Evolutionary conservation across 2,888 invertebrate species (phyloP).

Genomic region (Calameuta pallipes): DNA sequence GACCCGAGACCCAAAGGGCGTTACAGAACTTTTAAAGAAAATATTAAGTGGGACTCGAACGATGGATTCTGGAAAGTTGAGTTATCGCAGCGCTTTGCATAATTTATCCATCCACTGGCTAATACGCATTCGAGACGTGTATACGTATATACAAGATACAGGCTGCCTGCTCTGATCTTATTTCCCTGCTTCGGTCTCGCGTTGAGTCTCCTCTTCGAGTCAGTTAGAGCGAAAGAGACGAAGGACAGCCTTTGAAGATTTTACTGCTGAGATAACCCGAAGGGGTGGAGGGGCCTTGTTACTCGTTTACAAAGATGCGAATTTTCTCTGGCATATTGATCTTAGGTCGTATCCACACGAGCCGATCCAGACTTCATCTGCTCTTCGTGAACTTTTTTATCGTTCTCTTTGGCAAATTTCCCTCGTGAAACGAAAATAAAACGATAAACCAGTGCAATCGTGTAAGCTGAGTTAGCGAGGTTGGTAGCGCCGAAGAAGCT

Average conservation of each 20-base stretch:
- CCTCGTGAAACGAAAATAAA: too few relatives aligned
- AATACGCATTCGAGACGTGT: too few relatives aligned
- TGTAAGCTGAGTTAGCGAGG: too few relatives aligned
- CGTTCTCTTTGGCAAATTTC: too few relatives aligned
- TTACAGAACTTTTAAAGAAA: constrained; percentile 41
- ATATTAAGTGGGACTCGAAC: constrained; percentile 37
- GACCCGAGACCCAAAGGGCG: constrained; percentile 10
- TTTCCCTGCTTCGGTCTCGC: constrained; percentile 5
- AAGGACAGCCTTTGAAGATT: not conserved
- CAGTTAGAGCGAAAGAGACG: not conserved
- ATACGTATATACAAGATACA: too few relatives aligned
- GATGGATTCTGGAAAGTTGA: constrained; percentile 30
- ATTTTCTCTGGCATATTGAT: too few relatives aligned
- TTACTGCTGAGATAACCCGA: not conserved
- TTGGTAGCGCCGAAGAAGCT: too few relatives aligned
- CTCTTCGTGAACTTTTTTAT: too few relatives aligned
- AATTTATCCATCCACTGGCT: constrained; percentile 37
- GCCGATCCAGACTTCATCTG: too few relatives aligned
- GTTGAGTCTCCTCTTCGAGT: constrained; percentile 1
- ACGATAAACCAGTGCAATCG: too few relatives aligned
- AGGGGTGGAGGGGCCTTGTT: not conserved
- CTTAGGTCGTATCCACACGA: too few relatives aligned
- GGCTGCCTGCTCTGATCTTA: too few relatives aligned
- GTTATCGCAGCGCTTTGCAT: constrained; percentile 52
- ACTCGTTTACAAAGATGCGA: not conserved